Evolutionary conservation across 2,113 vertebrate species (phyloP).

Genomic region (Pyrgilauda ruficollis): DNA sequence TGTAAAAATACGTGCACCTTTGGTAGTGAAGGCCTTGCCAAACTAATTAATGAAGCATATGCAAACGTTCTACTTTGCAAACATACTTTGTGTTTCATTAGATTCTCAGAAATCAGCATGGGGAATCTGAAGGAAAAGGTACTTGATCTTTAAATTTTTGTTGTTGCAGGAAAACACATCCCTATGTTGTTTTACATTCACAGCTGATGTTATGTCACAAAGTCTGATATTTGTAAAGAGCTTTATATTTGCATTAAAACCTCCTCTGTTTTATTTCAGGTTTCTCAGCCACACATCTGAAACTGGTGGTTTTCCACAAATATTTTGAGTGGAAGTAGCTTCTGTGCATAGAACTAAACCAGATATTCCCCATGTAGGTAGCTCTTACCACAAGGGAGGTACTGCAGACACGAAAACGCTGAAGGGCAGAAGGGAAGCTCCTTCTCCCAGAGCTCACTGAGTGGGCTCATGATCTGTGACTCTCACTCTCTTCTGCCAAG

Average conservation of each 20-base stretch:
- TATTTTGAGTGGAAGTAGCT: background rate
- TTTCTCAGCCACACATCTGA: background rate
- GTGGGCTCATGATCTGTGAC: background rate
- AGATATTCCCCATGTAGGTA: background rate
- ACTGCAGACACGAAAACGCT: background rate
- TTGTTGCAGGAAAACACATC: background rate
- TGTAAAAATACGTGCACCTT: background rate
- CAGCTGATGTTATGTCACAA: background rate
- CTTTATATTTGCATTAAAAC: background rate
- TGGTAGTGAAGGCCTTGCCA: background rate
- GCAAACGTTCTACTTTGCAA: background rate
- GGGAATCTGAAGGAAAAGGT: background rate
- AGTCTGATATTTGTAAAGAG: background rate
- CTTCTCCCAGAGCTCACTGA: background rate
- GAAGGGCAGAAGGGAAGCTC: background rate
- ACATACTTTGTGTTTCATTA: background rate
- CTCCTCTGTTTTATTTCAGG: background rate
- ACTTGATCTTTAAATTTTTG: conserved; percentile 2
- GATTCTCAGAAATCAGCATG: background rate
- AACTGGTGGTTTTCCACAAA: background rate
- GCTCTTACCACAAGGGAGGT: background rate
- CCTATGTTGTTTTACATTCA: background rate
- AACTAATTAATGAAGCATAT: conserved; percentile 20
- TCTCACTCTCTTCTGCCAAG: background rate
- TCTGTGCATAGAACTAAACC: background rate